Conservation (phyloP, 2,113 vertebrate species). For the Pelusios castaneus region DNA sequence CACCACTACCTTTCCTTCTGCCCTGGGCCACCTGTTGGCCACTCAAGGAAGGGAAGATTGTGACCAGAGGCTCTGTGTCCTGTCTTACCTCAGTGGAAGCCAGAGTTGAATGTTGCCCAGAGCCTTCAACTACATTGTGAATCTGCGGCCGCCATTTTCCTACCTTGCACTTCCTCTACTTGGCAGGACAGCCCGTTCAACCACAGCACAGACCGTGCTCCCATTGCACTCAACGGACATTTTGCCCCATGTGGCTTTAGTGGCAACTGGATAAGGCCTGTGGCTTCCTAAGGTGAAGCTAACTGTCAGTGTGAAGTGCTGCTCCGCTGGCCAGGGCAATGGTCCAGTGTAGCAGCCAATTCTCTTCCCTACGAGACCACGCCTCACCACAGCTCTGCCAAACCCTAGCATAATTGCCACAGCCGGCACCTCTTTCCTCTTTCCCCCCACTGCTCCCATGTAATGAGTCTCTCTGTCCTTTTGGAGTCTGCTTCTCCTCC, state of each 20-base stretch:
- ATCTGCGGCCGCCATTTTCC: background rate
- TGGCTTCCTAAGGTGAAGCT: background rate
- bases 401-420: fast-evolving
- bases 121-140: background rate
- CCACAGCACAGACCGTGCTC: background rate
- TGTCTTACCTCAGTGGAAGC: background rate
- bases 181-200: background rate
- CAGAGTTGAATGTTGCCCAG: background rate
- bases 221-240: background rate
- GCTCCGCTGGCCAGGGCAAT: background rate
- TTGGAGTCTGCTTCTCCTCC: background rate
- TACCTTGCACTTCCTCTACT: background rate
- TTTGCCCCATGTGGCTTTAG: background rate
- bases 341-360: background rate
- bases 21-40: background rate
- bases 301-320: background rate
- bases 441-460: background rate
- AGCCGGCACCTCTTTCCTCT: background rate
- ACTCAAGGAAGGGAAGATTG: background rate
- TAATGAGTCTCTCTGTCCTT: background rate
- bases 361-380: background rate
- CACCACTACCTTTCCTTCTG: background rate
- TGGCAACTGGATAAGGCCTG: background rate
- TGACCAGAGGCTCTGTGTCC: background rate
- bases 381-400: background rate